Base-by-base conservation (phyloP, 1,140 invertebrate genomes). In the Lasioglossum albipes region DNA sequence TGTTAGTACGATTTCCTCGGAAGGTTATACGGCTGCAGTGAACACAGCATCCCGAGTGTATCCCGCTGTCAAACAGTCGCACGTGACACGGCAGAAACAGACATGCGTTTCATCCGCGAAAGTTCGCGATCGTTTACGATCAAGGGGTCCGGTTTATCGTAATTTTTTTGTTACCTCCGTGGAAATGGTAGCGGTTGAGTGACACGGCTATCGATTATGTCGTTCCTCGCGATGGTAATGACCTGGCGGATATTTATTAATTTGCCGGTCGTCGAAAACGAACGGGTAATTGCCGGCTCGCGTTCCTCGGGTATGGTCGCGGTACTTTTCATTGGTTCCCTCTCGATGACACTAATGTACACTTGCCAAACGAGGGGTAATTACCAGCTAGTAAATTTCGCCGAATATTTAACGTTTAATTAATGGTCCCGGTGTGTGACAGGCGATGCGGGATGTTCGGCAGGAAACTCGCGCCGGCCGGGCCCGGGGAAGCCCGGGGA, bases 11-110 rank as follows among this genome's bases (percentile, higher is more conserved):
- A 54, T 10, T 62, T 42, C 45, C 31, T 20, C 18, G 75, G 22
- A n/a, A 27, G 57, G 77, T 85, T 80, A 80, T 71, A 73, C 73
- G 67, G 84, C 57, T 61, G 73, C 75, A 31, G 52, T 16, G 59
- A 61, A 80, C 84, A 79, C 27, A 84, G 81, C n/a, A n/a, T n/a
- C n/a, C 77, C 84, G 75, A 83, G 77, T 67, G 82, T 82, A 85
- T 73, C 62, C 36, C 27, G 42, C 59, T 61, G 73, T 65, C 74
- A 59, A 79, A 73, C 77, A 76, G 64, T 61, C 42, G 45, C 75
- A 71, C 73, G 84, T 73, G 84, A 61, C 52, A n/a, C 59, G 65
- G 42, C 74, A 71, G 74, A 42, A 78, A 72, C 66, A 49, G 83
- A 85, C 74, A 45, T 49, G 31, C 79, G 64, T 78, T 85, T 81